Percentiles rank a stretch among this genome's conserved stretches.
Evolutionary conservation across 2,888 invertebrate species (phyloP).

Genomic region (Tipula lateralis): DNA sequence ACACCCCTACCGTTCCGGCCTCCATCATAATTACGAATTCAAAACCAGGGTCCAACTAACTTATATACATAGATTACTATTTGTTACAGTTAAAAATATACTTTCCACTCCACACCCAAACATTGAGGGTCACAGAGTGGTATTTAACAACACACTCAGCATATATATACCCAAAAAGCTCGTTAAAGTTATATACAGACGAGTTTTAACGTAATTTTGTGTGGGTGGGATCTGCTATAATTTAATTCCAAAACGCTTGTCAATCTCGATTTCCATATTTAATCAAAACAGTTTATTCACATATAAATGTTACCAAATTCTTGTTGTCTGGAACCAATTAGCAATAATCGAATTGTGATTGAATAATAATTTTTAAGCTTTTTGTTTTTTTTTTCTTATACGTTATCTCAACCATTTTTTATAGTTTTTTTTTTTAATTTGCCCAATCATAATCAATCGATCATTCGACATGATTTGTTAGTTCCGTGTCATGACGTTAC

Average conservation of each 20-base stretch:
- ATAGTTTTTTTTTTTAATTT: background rate
- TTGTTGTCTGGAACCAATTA: conserved; percentile 9
- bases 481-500: conserved; percentile 24
- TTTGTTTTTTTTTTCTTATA: background rate
- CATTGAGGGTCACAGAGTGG: too few species aligned
- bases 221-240: background rate
- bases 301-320: background rate
- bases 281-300: background rate
- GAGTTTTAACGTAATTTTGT: too few species aligned
- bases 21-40: too few species aligned
- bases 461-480: conserved; percentile 11
- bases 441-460: conserved; percentile 24
- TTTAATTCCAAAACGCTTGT: background rate
- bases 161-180: too few species aligned
- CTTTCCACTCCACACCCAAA: too few species aligned
- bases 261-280: background rate
- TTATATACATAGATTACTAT: too few species aligned
- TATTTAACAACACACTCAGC: too few species aligned
- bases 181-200: too few species aligned
- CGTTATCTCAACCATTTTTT: background rate
- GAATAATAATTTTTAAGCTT: background rate
- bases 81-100: too few species aligned
- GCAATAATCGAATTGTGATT: conserved; percentile 19
- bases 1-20: too few species aligned
- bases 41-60: too few species aligned